Conservation (phyloP, 37 sponge, comb jelly and placozoan species). For the Spongia lamella region DNA sequence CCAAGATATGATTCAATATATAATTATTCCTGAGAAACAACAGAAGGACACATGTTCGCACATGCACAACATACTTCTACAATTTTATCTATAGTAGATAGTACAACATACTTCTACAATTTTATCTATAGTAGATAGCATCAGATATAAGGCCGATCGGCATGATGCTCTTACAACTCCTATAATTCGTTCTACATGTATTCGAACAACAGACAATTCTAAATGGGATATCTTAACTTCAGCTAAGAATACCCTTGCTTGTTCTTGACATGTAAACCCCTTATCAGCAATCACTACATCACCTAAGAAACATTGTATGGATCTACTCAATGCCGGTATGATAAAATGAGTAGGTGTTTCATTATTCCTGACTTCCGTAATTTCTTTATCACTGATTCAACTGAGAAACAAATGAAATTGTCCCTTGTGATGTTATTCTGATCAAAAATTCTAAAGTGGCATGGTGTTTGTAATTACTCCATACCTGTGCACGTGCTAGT, state of each 20-base stretch:
- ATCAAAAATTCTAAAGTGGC: constrained; percentile 35
- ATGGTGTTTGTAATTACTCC: constrained; percentile 67
- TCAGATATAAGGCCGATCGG: no score
- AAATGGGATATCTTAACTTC: constrained; percentile 56
- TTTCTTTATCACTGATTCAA: constrained; percentile 49
- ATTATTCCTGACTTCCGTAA: constrained; percentile 28
- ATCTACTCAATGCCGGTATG: no score
- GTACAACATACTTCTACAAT: no score
- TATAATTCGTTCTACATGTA: constrained; percentile 55
- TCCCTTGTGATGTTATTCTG: constrained; percentile 48
- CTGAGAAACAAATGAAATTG: constrained; percentile 42
- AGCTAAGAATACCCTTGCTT: constrained; percentile 18
- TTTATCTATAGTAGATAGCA: constrained; percentile 17
- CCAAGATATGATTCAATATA: no score
- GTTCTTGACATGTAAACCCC: constrained; percentile 49
- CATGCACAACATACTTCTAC: no score
- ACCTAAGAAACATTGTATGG: neutral
- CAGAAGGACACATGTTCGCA: no score
- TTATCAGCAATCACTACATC: constrained; percentile 53
- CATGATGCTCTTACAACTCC: no score
- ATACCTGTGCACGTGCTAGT: constrained; percentile 42
- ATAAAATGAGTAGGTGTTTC: constrained; percentile 20
- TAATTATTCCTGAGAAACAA: no score
- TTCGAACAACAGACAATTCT: constrained; percentile 37
- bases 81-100: no score